Conservation (phyloP, 2,797 vertebrate genomes). For the Propithecus perrieri region DNA sequence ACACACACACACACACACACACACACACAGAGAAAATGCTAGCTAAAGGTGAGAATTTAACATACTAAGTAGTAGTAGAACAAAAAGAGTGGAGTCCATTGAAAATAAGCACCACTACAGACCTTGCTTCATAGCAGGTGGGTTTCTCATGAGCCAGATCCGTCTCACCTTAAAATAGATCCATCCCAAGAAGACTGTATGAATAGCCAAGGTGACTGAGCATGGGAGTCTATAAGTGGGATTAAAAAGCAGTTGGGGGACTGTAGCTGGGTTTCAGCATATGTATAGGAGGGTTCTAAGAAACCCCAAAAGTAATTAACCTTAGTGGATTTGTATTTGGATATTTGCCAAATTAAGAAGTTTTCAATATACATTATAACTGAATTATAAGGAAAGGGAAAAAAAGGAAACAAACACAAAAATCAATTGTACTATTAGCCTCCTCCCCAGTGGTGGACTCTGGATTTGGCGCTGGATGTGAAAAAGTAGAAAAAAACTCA, state of each 20-base stretch:
- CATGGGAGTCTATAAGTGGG: rapidly evolving
- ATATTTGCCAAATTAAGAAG: background rate
- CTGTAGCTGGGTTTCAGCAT: rapidly evolving
- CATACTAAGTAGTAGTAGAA: background rate
- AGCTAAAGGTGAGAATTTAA: background rate
- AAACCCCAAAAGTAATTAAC: background rate
- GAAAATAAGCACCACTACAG: background rate
- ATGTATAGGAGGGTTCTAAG: background rate
- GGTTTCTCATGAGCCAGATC: background rate
- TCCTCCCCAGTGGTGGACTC: rapidly evolving
- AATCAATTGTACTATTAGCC: background rate
- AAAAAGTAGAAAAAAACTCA: background rate
- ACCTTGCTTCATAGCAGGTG: background rate
- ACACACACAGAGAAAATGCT: background rate
- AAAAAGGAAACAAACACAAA: background rate
- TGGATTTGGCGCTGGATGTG: background rate
- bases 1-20: background rate
- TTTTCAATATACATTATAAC: background rate
- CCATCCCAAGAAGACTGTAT: rapidly evolving
- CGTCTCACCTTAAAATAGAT: background rate
- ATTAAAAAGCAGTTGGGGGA: background rate
- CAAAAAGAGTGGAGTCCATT: rapidly evolving
- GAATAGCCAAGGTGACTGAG: rapidly evolving
- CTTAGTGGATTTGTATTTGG: background rate
- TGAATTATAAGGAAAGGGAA: background rate